Percentiles rank a stretch among this genome's conserved stretches.
Evolutionary conservation across 2,888 invertebrate species (phyloP).

Genomic region (Trichacis sp.): DNA sequence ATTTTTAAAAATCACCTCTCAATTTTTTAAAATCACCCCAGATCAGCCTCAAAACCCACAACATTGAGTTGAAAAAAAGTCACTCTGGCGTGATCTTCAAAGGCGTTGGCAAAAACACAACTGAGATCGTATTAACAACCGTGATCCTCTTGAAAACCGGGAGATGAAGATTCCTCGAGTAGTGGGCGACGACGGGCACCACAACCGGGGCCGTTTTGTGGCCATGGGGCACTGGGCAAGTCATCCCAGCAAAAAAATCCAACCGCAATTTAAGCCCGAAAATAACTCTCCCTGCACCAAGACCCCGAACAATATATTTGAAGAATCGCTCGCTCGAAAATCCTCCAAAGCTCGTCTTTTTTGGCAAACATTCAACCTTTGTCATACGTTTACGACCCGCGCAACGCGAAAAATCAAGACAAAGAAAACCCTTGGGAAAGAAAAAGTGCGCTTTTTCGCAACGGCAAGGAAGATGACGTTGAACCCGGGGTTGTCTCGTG

Average conservation of each 20-base stretch:
- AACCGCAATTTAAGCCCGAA: background rate
- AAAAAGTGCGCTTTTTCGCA: background rate
- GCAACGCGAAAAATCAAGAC: background rate
- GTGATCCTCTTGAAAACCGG: conserved; percentile 62
- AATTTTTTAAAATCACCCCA: too few relatives aligned
- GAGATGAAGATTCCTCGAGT: conserved; percentile 59
- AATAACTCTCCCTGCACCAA: too few relatives aligned
- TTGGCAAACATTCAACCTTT: background rate
- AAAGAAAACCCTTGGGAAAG: background rate
- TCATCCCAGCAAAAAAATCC: conserved; percentile 49
- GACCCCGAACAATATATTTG: background rate
- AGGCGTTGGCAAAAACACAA: conserved; percentile 60
- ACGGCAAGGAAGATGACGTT: background rate
- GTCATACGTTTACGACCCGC: background rate
- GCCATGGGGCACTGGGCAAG: conserved; percentile 58
- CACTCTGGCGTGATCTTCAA: conserved; percentile 51
- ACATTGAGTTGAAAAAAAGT: too few relatives aligned
- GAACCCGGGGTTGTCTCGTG: too few relatives aligned
- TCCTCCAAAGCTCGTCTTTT: background rate
- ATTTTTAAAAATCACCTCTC: too few relatives aligned
- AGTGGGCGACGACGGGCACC: conserved; percentile 54
- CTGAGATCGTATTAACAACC: conserved; percentile 57
- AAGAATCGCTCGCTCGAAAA: background rate
- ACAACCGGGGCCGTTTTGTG: conserved; percentile 45
- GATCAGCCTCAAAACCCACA: too few relatives aligned